A percentile compares a stretch with the other conserved stretches of the same genome.
These are phyloP conservation scores for Varanus komodoensis DNA, from an alignment of 2,113 vertebrate genomes.

Conservation along the genomic window DNA sequence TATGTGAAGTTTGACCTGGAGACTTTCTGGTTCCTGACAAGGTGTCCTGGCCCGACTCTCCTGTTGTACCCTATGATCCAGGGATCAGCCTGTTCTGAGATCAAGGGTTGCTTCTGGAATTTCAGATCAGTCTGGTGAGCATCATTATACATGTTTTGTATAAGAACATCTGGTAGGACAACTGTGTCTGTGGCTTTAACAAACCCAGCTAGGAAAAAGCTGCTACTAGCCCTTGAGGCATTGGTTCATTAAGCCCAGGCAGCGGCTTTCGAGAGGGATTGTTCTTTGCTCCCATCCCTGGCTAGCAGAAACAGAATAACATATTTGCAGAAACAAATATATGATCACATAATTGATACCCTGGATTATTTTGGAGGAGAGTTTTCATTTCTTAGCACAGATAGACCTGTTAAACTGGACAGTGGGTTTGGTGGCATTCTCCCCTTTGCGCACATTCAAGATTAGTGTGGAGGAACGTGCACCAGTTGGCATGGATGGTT, in stretches of 20 bases:
- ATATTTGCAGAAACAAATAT: neutral
- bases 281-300: neutral
- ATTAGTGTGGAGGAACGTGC: neutral
- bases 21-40: neutral
- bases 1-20: neutral
- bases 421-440: neutral
- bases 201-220: neutral
- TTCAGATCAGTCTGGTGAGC: neutral
- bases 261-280: neutral
- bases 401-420: neutral
- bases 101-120: neutral
- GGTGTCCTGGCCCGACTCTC: neutral
- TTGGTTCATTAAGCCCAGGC: neutral
- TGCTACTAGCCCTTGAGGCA: neutral
- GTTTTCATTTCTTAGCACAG: neutral
- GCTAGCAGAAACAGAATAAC: neutral
- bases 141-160: neutral
- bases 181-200: neutral
- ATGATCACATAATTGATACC: neutral
- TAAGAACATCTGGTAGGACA: neutral
- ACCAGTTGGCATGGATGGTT: neutral
- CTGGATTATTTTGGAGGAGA: neutral
- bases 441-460: too few relatives aligned
- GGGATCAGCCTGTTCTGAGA: neutral
- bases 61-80: neutral